Conservation (phyloP, 2,113 vertebrate genomes). For the Alligator sinensis region DNA sequence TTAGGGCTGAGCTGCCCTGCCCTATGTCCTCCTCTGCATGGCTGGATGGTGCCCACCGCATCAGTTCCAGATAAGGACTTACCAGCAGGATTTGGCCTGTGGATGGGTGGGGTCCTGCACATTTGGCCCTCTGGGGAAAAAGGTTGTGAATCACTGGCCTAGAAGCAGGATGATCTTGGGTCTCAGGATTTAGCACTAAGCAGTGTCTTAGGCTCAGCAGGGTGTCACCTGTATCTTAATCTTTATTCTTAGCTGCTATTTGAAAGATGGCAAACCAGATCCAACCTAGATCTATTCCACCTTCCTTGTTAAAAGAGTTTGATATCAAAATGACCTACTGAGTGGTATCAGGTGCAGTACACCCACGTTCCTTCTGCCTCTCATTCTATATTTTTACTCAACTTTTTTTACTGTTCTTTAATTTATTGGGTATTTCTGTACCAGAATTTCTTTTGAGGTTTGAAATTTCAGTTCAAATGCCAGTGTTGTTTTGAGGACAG, state of each 20-base stretch:
- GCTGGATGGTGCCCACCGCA: no score
- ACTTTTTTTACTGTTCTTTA: not conserved
- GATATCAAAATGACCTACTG: not conserved
- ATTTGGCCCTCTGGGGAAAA: no score
- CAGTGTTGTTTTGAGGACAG: not conserved
- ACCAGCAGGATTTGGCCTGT: no score
- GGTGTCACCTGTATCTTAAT: not conserved
- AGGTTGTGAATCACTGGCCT: no score
- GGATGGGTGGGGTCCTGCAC: no score
- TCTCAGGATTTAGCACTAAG: not conserved
- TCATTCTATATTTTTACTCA: not conserved
- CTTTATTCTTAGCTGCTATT: not conserved
- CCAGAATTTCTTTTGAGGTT: not conserved
- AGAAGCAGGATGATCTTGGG: not conserved
- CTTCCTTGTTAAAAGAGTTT: not conserved
- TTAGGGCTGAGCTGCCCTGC: no score
- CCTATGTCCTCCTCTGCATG: no score
- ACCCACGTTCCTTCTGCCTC: not conserved
- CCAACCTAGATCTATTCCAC: not conserved
- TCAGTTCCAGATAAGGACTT: no score
- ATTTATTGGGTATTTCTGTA: accelerated
- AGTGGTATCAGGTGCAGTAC: not conserved
- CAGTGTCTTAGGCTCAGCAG: not conserved
- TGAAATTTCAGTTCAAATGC: not conserved
- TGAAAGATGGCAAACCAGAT: not conserved